Percentiles rank a stretch among this genome's conserved stretches.
phyloP scores from a whole-genome alignment of 2,888 invertebrate genomes.

The Hypselothyrea guttata region DNA sequence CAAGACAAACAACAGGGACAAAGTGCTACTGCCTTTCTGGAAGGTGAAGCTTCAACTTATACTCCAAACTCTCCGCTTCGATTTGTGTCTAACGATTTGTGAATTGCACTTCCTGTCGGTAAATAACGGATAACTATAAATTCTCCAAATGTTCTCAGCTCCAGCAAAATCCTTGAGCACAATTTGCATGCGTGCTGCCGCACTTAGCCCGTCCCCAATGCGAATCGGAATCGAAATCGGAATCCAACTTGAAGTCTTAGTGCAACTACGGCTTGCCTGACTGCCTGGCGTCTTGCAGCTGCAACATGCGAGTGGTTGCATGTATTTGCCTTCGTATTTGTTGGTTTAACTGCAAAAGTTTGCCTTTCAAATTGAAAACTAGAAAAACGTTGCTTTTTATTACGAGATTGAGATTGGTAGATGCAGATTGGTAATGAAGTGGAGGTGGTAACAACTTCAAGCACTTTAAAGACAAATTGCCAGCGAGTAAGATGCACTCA shows the following conservation, averaged over 20 bases:
- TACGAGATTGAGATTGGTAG: constrained; percentile 20
- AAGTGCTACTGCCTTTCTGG: constrained; percentile 30
- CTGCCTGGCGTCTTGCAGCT: not conserved
- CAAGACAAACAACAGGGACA: constrained; percentile 40
- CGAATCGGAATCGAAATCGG: constrained; percentile 24
- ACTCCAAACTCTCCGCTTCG: constrained; percentile 29
- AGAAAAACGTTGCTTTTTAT: constrained; percentile 69
- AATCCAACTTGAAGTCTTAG: constrained; percentile 49
- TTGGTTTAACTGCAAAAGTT: constrained; percentile 79
- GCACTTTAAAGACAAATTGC: constrained; percentile 68
- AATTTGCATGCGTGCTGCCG: constrained; percentile 68
- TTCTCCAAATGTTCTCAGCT: constrained; percentile 59
- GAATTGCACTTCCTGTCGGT: constrained; percentile 78
- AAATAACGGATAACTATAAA: constrained; percentile 77
- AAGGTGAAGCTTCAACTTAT: constrained; percentile 18
- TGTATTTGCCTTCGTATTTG: constrained; percentile 57
- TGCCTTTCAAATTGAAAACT: constrained; percentile 75
- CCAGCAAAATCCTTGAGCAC: constrained; percentile 50
- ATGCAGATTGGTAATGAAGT: constrained; percentile 7
- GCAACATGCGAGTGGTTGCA: constrained; percentile 3
- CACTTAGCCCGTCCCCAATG: constrained; percentile 22
- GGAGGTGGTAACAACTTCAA: constrained; percentile 63
- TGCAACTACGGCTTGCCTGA: constrained; percentile 9
- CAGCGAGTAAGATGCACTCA: constrained; percentile 16
- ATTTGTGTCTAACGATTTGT: constrained; percentile 77